Conservation (phyloP, 2,888 invertebrate genomes). For the Eupithecia centaureata region DNA sequence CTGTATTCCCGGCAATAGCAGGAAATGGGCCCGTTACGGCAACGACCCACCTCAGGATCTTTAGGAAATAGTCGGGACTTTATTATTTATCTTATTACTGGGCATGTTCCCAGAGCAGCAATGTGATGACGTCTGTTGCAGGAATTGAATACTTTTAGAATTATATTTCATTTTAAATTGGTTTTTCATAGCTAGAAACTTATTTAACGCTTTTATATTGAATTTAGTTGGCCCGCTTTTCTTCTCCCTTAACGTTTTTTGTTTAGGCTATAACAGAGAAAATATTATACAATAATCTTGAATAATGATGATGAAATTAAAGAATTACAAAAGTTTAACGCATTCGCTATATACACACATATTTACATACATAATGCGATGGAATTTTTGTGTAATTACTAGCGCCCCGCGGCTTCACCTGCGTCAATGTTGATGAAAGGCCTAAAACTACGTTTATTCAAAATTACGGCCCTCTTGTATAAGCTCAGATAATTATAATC, state of each 20-base stretch:
- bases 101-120: slow-evolving; percentile 14
- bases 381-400: too few relatives aligned
- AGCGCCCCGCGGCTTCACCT: too few relatives aligned
- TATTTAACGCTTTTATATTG: background rate
- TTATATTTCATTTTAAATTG: slow-evolving; percentile 4
- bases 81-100: slow-evolving; percentile 35
- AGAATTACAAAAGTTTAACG: too few relatives aligned
- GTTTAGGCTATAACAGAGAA: too few relatives aligned
- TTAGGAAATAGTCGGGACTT: slow-evolving; percentile 32
- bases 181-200: background rate
- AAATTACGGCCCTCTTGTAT: background rate
- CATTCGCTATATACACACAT: too few relatives aligned
- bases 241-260: background rate
- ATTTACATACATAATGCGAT: too few relatives aligned
- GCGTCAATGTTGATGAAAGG: too few relatives aligned
- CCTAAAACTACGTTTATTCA: too few relatives aligned
- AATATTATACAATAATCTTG: too few relatives aligned
- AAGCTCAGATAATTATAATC: background rate
- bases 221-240: background rate
- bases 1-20: slow-evolving; percentile 32
- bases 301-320: too few relatives aligned
- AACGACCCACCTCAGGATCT: slow-evolving; percentile 30
- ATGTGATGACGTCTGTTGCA: slow-evolving; percentile 1
- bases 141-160: background rate
- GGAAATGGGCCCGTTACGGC: slow-evolving; percentile 35